Percentiles rank a stretch among this genome's conserved stretches.
phyloP scores from a whole-genome alignment of 2,113 vertebrate species.

The Marmota monax region DNA sequence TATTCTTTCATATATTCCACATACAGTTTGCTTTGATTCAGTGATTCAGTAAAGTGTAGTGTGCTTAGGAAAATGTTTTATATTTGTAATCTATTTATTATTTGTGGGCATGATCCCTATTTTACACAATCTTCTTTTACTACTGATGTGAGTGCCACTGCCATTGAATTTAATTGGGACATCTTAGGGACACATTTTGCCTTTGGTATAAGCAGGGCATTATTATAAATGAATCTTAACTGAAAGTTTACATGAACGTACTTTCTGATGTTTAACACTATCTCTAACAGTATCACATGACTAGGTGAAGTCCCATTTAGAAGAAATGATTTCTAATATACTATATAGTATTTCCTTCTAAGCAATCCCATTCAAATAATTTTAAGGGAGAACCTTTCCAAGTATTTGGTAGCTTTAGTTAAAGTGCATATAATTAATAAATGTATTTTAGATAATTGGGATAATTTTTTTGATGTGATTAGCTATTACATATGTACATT shows the following conservation, averaged over 20 bases:
- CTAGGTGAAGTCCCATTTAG: neutral
- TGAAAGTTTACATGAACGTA: neutral
- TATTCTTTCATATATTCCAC: conserved; percentile 39
- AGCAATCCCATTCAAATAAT: neutral
- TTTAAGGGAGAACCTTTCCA: neutral
- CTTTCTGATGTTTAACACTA: neutral
- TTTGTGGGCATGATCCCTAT: neutral
- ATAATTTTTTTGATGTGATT: neutral
- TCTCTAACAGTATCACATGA: neutral
- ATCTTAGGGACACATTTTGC: neutral
- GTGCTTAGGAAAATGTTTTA: conserved; percentile 37
- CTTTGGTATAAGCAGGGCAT: neutral
- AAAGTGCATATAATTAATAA: conserved; percentile 3
- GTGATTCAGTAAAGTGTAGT: conserved; percentile 28
- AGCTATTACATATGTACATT: neutral
- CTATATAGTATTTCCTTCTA: neutral
- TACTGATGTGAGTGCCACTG: neutral
- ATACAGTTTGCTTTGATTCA: conserved; percentile 36
- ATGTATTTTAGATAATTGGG: neutral
- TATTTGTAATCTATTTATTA: conserved; percentile 40
- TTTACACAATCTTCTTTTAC: neutral
- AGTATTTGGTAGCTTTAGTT: conserved; percentile 7
- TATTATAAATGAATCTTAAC: conserved; percentile 29
- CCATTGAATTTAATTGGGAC: neutral
- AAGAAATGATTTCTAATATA: conserved; percentile 20